Conservation (phyloP, 2,797 vertebrate genomes). For the Coregonus suidteri region DNA sequence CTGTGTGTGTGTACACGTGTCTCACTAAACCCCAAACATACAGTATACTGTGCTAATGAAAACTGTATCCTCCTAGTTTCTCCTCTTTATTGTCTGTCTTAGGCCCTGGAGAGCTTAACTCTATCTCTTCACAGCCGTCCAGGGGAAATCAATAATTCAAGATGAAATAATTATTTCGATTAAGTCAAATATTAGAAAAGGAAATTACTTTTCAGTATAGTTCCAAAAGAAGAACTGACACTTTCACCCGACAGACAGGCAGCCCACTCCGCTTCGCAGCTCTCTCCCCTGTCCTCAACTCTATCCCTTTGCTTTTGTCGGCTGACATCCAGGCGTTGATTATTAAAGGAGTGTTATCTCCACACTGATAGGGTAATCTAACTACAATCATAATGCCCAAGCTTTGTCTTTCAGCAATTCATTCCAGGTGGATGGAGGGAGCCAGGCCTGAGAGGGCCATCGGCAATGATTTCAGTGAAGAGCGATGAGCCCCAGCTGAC, state of each 20-base stretch:
- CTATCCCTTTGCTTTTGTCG: neutral
- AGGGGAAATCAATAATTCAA: slow-evolving; percentile 63
- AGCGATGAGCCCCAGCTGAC: slow-evolving; percentile 13
- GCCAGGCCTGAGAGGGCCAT: neutral
- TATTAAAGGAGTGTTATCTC: slow-evolving; percentile 19
- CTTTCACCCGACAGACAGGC: slow-evolving; percentile 29
- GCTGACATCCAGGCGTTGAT: slow-evolving; percentile 1
- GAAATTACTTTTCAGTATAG: slow-evolving; percentile 60
- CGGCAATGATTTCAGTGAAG: neutral
- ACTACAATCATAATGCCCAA: slow-evolving; percentile 12
- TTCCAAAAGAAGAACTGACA: slow-evolving; percentile 19
- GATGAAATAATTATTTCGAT: slow-evolving; percentile 55
- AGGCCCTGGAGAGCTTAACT: neutral
- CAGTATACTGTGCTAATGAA: neutral
- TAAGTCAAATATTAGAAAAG: slow-evolving; percentile 63
- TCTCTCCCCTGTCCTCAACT: slow-evolving; percentile 9
- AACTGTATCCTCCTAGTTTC: neutral
- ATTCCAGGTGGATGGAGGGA: neutral
- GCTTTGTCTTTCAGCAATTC: slow-evolving; percentile 3
- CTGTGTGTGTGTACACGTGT: neutral
- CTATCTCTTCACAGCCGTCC: neutral
- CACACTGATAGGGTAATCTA: slow-evolving; percentile 15
- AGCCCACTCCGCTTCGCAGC: slow-evolving; percentile 33
- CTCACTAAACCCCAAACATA: neutral
- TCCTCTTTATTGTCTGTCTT: too few relatives aligned